phyloP scores from a whole-genome alignment of 2,113 vertebrate genomes.

The Eurypyga helias region DNA sequence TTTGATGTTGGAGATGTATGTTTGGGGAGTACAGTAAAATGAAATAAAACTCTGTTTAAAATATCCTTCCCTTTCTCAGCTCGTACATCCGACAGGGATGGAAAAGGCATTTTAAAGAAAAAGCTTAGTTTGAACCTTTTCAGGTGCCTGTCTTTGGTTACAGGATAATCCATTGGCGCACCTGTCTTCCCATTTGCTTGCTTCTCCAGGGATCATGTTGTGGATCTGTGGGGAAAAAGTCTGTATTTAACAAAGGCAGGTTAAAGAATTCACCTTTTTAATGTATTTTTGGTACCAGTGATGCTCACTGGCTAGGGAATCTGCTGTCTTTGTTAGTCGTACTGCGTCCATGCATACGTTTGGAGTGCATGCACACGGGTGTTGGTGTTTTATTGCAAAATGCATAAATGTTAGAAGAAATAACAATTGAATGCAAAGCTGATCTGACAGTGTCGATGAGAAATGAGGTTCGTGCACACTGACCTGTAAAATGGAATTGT shows the following conservation, averaged over 20 bases:
- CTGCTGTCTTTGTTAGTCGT: slow-evolving; percentile 2
- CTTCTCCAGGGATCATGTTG: background rate
- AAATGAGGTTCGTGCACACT: slow-evolving; percentile 10
- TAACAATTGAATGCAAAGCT: slow-evolving; percentile 31
- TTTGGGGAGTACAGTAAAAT: background rate
- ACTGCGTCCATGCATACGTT: slow-evolving; percentile 48
- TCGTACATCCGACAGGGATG: background rate
- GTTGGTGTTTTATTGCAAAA: slow-evolving; percentile 48
- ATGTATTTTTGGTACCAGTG: slow-evolving; percentile 27
- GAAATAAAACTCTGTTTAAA: background rate
- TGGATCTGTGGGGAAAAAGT: background rate
- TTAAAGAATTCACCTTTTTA: slow-evolving; percentile 21
- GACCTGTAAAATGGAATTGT: slow-evolving; percentile 12
- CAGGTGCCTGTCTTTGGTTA: slow-evolving; percentile 10
- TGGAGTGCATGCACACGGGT: slow-evolving; percentile 37
- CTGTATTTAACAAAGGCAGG: slow-evolving; percentile 53
- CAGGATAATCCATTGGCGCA: background rate
- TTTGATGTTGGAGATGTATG: background rate
- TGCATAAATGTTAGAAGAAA: slow-evolving; percentile 26
- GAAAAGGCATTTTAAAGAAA: background rate
- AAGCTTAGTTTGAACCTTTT: background rate
- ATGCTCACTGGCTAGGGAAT: background rate
- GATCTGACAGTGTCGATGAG: background rate
- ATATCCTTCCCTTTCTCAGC: background rate
- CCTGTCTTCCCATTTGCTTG: background rate